Conservation (phyloP, 1,140 invertebrate genomes). For the Archivesica marissinica region DNA sequence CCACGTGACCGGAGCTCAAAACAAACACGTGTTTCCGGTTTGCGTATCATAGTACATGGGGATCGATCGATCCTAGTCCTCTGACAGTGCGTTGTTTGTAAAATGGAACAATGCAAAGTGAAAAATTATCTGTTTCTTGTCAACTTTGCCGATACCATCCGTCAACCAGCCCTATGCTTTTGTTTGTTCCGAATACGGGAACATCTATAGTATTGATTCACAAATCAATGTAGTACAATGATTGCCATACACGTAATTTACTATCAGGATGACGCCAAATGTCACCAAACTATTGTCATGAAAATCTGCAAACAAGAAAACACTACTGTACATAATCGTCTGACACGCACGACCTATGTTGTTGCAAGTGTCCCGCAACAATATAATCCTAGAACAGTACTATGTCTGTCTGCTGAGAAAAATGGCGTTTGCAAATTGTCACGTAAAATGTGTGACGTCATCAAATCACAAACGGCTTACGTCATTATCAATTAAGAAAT, state of each 20-base stretch:
- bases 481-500: too few species aligned
- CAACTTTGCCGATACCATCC: constrained; percentile 8
- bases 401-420: too few species aligned
- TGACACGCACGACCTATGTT: too few species aligned
- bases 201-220: background rate
- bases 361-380: too few species aligned
- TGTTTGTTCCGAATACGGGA: background rate
- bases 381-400: too few species aligned
- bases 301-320: too few species aligned
- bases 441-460: too few species aligned
- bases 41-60: constrained; percentile 42
- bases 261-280: too few species aligned
- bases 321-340: too few species aligned
- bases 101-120: constrained; percentile 37
- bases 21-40: constrained; percentile 62
- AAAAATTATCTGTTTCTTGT: constrained; percentile 39
- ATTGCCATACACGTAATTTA: background rate
- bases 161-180: background rate
- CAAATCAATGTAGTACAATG: background rate
- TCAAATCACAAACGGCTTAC: too few species aligned
- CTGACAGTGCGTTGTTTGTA: constrained; percentile 28
- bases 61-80: constrained; percentile 31
- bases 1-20: constrained; percentile 61
- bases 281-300: too few species aligned
- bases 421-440: too few species aligned